Evolutionary conservation across 2,797 vertebrate species (phyloP), one percentile per base, ranked within the genome.

Genomic region (Rhabdophis nuchalis): DNA sequence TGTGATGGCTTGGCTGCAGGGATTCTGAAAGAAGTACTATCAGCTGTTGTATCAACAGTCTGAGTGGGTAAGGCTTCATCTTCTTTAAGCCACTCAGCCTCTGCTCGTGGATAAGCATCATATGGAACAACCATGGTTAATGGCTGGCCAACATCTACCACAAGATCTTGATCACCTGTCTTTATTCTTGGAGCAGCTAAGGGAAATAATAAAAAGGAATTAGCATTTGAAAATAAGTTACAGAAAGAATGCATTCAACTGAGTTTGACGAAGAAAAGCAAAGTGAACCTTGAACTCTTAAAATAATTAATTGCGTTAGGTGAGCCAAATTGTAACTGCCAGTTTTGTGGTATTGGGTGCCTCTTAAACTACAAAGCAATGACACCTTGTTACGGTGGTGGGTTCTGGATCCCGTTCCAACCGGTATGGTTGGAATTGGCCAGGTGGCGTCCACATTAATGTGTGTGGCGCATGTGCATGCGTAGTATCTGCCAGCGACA

Each of bases 101-200:
- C 98, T 72, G 99, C 99, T 95, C 97, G 97, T 58, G 99, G 99
- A 94, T 99, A 99, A 91, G 99, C 98, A 90, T 98, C 99, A 94
- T 98, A 99, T 3, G 99, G 99, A 50, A 99, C 98, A 27, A 97
- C 96, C 99, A 99, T 98, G 32, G 97, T 97, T 92, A 99, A 97
- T 94, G 99, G 98, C 95, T 99, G 99, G 92, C 99, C 98, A 88
- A 97, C 98, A 89, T 99, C 99, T 56, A 99, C 99, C 82, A 99
- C 97, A 53, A 99, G 98, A 94, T 97, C 98, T 97, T 99, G 98
- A 96, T 99, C 99, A 88, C 97, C 98, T 89, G 98, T 98, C 97
- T 99, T 99, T 94, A 99, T 99, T 97, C 98, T 98, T 94, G 99
- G 99, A 90, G 97, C 97, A 96, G 99, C 99, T 99, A 96, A 93